Base-by-base conservation (phyloP, 2,888 invertebrate genomes). In the Coremacera marginata region DNA sequence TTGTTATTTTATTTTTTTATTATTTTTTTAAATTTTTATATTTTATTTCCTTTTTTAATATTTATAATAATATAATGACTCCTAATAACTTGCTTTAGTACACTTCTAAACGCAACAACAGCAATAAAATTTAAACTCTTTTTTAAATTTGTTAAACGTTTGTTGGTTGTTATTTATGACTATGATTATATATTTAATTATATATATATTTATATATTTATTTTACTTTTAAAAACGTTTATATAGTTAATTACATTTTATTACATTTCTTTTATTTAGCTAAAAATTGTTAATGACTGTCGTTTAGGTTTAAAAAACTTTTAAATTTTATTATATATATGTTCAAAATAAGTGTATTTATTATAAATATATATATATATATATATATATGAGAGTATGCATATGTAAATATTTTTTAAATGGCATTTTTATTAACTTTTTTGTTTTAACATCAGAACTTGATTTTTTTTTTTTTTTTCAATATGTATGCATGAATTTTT, bases 91-190 rank as follows among this genome's bases (percentile, higher is more conserved):
- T 78, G 79, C 79, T 65, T 65, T 19, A 68, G 49, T 68, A 51
- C 51, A 68, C 22, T 51, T 25, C 49, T 68, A 51, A 51, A 68
- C 27, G 51, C 49, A 81, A 81, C 80, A 81, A 81, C 81, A 81
- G 80, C 80, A 81, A 80, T 81, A 81, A 81, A 81, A 79, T 80
- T 80, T 80, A 49, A 68, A 68, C 68, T 68, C 27, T 68, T 51
- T 31, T 60, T 25, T 19, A 8, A 60, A 60, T 22, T 60, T 22
- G 27, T 60, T 60, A 22, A 19, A 57, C 7, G 11, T 60, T 60
- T 31, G 25, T 63, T 63, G 4, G 16, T 27, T 63, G 1, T 63
- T 27, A 31, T n/a, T 51, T 68, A 68, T 49, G 49, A 16, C 14
- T 68, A 25, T 68, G 44, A 51, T 22, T 51, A n/a, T 49, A 22